A percentile compares a stretch with the other conserved stretches of the same genome.
Conservation (phyloP, 1,140 invertebrate species). For the Drosophila serrata region DNA sequence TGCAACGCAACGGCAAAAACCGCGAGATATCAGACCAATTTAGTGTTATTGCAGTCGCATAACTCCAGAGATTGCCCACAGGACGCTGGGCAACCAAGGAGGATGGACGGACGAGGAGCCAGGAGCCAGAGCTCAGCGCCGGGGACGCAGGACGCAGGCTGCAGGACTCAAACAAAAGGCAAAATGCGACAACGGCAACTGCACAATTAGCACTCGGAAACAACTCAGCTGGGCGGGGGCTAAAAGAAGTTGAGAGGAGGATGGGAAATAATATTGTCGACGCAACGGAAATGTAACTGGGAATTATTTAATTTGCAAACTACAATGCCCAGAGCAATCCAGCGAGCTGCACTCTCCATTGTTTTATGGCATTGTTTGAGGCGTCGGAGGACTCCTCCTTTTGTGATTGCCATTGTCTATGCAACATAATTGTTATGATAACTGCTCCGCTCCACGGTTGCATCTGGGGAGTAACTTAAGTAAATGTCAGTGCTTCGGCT, state of each 20-base stretch:
- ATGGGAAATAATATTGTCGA: slow-evolving; percentile 81
- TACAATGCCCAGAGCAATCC: slow-evolving; percentile 65
- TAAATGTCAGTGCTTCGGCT: slow-evolving; percentile 61
- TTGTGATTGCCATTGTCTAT: slow-evolving; percentile 65
- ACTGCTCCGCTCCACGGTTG: slow-evolving; percentile 61
- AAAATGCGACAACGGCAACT: slow-evolving; percentile 65
- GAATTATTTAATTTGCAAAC: slow-evolving; percentile 83
- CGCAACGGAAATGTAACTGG: slow-evolving; percentile 82
- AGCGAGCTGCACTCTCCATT: slow-evolving; percentile 49
- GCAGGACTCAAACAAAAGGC: slow-evolving; percentile 68
- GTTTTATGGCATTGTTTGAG: slow-evolving; percentile 76
- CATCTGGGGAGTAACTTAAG: slow-evolving; percentile 68
- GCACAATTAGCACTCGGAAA: slow-evolving; percentile 80
- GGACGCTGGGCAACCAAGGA: slow-evolving; percentile 48
- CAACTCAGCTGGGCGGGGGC: slow-evolving; percentile 49
- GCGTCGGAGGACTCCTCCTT: slow-evolving; percentile 13
- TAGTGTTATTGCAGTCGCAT: slow-evolving; percentile 83
- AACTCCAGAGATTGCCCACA: slow-evolving; percentile 78
- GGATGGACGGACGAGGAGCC: neutral
- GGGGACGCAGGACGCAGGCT: slow-evolving; percentile 17
- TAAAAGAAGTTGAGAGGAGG: slow-evolving; percentile 58
- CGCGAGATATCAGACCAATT: slow-evolving; percentile 81
- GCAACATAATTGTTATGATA: slow-evolving; percentile 81
- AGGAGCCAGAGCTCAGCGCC: slow-evolving; percentile 14
- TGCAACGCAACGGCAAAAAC: slow-evolving; percentile 60